phyloP scores from a whole-genome alignment of 2,888 invertebrate genomes.

The Orthosia incerta region DNA sequence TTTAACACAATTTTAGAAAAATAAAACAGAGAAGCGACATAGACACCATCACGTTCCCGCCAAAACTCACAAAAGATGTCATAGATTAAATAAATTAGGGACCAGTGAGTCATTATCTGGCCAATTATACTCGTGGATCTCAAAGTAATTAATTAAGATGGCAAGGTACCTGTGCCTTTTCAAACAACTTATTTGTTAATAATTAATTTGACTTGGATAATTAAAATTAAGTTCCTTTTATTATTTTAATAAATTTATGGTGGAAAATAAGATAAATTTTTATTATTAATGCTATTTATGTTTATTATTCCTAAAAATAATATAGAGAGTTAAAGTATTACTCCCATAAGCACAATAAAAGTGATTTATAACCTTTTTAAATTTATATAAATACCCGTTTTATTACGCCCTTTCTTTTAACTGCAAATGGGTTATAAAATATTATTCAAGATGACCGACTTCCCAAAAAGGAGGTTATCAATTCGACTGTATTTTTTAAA shows the following conservation, averaged over 20 bases:
- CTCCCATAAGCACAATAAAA: conserved; percentile 16
- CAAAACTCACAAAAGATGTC: too few relatives aligned
- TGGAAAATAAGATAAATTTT: neutral
- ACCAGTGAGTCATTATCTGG: too few relatives aligned
- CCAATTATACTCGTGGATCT: too few relatives aligned
- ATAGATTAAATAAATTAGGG: neutral
- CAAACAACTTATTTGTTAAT: neutral
- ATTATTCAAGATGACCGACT: neutral
- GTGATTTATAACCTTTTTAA: conserved; percentile 20
- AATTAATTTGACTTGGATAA: neutral
- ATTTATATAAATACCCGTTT: neutral
- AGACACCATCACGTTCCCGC: too few relatives aligned
- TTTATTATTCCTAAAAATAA: neutral
- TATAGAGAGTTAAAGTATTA: conserved; percentile 12
- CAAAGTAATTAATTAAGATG: too few relatives aligned
- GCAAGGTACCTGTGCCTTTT: neutral
- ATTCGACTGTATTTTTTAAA: too few relatives aligned
- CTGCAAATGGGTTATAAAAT: neutral
- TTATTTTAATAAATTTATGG: neutral
- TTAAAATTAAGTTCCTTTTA: neutral
- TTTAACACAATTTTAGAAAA: too few relatives aligned
- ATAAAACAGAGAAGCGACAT: too few relatives aligned
- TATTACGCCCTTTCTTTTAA: neutral
- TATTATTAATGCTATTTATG: neutral
- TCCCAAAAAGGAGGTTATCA: too few relatives aligned